These are phyloP conservation scores for Patella caerulea DNA, from an alignment of 2,888 invertebrate species.

Conservation along the genomic window DNA sequence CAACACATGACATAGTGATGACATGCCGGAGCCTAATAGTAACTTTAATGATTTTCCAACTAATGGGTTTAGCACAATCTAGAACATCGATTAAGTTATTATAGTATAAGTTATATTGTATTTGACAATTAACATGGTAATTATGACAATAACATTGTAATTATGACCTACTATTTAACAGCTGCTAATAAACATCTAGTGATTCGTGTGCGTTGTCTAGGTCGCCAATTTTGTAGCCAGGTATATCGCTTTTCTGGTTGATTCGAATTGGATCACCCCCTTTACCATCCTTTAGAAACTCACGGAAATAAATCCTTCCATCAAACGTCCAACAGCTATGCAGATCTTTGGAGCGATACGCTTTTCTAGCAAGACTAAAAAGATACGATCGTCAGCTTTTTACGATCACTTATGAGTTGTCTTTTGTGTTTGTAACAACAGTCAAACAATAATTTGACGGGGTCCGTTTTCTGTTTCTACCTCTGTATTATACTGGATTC, in stretches of 20 bases:
- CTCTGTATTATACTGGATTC: not conserved
- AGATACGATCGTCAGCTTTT: not conserved
- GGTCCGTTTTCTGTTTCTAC: not conserved
- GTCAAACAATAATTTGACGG: not conserved
- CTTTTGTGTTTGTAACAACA: constrained; percentile 1
- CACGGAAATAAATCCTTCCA: not conserved
- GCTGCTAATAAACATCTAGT: too few species aligned
- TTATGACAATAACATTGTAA: too few species aligned
- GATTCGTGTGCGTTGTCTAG: too few species aligned
- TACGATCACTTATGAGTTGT: not conserved
- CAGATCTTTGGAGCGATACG: not conserved
- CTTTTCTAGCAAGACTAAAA: not conserved
- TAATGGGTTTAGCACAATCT: too few species aligned
- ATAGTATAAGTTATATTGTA: too few species aligned
- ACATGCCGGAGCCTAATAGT: too few species aligned
- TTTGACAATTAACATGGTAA: too few species aligned
- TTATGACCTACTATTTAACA: too few species aligned
- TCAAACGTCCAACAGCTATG: not conserved
- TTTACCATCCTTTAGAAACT: not conserved
- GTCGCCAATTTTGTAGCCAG: not conserved
- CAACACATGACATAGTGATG: too few species aligned
- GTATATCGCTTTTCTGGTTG: not conserved
- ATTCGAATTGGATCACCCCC: not conserved
- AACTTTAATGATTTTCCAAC: too few species aligned
- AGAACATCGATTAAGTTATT: too few species aligned